A percentile compares a stretch with the other conserved stretches of the same genome.
phyloP scores from a whole-genome alignment of 2,888 invertebrate genomes.

The Seira musarum region DNA sequence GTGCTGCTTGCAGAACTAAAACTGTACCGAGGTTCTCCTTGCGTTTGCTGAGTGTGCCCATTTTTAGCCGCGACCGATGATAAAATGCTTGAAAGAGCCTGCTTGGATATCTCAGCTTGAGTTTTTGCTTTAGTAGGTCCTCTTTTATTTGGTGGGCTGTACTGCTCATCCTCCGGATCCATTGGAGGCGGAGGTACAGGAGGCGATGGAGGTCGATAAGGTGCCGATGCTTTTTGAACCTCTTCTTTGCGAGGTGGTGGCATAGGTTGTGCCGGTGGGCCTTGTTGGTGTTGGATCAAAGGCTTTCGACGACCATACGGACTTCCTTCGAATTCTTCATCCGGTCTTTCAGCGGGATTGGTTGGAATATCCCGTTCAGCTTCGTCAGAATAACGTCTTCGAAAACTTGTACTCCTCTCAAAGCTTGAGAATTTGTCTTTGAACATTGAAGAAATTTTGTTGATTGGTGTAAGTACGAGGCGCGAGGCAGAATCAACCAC shows the following conservation, averaged over 20 bases:
- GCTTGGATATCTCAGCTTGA: constrained; percentile 22
- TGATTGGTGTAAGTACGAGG: constrained; percentile 45
- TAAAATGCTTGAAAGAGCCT: constrained; percentile 36
- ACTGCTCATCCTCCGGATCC: constrained; percentile 13
- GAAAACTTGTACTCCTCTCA: constrained; percentile 5
- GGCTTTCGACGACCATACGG: constrained; percentile 48
- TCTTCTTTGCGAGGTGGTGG: neutral
- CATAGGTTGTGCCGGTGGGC: no score
- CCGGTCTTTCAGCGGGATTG: constrained; percentile 17
- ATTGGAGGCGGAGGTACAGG: constrained; percentile 40
- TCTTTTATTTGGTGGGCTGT: neutral
- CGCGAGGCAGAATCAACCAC: constrained; percentile 54
- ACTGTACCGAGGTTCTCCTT: constrained; percentile 32
- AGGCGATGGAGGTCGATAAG: constrained; percentile 42
- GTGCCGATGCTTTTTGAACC: constrained; percentile 1
- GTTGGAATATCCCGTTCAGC: constrained; percentile 19
- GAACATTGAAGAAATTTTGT: constrained; percentile 41
- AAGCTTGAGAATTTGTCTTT: constrained; percentile 36
- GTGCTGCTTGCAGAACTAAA: constrained; percentile 40
- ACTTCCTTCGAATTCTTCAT: constrained; percentile 42
- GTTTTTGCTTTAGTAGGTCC: neutral
- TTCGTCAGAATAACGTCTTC: constrained; percentile 24
- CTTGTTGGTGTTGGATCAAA: neutral
- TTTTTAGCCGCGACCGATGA: constrained; percentile 29
- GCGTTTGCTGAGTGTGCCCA: neutral